Conservation (phyloP, 2,888 invertebrate genomes). For the Cephalotes varians region DNA sequence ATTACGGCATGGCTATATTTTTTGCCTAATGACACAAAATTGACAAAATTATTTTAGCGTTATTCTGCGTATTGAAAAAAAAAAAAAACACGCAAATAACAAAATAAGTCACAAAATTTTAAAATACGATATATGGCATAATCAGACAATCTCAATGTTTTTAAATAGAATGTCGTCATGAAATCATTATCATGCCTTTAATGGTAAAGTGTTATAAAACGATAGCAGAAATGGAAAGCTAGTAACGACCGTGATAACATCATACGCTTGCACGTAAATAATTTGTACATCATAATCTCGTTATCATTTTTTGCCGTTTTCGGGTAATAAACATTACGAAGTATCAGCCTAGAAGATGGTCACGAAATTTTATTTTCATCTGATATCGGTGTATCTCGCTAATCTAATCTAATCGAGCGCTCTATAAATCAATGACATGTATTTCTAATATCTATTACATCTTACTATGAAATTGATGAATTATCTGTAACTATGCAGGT, state of each 20-base stretch:
- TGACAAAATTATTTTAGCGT: neutral
- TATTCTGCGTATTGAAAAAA: neutral
- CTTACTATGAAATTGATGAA: slow-evolving; percentile 24
- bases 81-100: neutral
- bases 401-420: slow-evolving; percentile 70
- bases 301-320: slow-evolving; percentile 45
- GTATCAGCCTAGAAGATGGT: slow-evolving; percentile 14
- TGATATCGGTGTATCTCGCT: neutral
- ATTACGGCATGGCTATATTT: slow-evolving; percentile 4
- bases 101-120: neutral
- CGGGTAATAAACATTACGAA: slow-evolving; percentile 24
- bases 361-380: slow-evolving; percentile 25
- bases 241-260: slow-evolving; percentile 16
- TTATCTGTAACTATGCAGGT: neutral
- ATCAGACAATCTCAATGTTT: neutral
- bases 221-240: slow-evolving; percentile 19
- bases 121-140: neutral
- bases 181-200: slow-evolving; percentile 20
- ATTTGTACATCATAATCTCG: slow-evolving; percentile 41
- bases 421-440: slow-evolving; percentile 58
- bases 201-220: neutral
- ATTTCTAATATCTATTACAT: slow-evolving; percentile 42
- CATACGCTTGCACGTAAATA: slow-evolving; percentile 1
- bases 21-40: neutral
- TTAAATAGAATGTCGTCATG: slow-evolving; percentile 13